Conservation (phyloP, 2,888 invertebrate genomes). For the Ernsta delagoae region DNA sequence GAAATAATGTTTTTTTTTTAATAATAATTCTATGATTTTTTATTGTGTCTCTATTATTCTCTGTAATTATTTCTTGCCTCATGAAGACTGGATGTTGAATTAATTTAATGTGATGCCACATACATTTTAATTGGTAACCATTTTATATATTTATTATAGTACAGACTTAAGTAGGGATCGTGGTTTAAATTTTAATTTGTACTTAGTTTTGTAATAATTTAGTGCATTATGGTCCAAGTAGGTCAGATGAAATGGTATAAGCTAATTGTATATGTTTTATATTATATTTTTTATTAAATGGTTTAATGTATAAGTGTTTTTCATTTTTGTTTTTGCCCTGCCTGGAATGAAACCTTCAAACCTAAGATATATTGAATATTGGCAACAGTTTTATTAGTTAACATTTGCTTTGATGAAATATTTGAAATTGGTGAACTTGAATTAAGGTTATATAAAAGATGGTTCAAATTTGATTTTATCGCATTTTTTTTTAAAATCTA, state of each 20-base stretch:
- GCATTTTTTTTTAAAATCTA: too few relatives aligned
- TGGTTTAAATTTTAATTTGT: slow-evolving; percentile 44
- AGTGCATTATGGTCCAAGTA: slow-evolving; percentile 47
- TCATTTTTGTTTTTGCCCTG: too few relatives aligned
- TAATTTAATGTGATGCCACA: slow-evolving; percentile 1
- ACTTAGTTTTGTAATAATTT: slow-evolving; percentile 46
- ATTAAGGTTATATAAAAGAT: too few relatives aligned
- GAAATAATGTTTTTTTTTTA: too few relatives aligned
- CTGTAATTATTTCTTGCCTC: slow-evolving; percentile 27
- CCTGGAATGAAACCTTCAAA: too few relatives aligned
- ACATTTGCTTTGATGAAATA: too few relatives aligned
- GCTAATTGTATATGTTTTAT: slow-evolving; percentile 53
- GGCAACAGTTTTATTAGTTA: too few relatives aligned
- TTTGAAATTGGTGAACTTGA: too few relatives aligned
- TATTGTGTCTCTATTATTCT: not conserved
- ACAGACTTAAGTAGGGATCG: slow-evolving; percentile 41
- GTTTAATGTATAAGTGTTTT: slow-evolving; percentile 45
- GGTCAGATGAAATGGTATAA: slow-evolving; percentile 45
- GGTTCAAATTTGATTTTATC: too few relatives aligned
- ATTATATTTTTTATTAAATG: slow-evolving; percentile 60
- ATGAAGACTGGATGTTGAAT: too few relatives aligned
- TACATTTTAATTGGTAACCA: slow-evolving; percentile 30
- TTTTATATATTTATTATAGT: slow-evolving; percentile 26
- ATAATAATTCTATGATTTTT: too few relatives aligned
- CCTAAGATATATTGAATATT: too few relatives aligned